Base-by-base conservation (phyloP, 1,140 invertebrate genomes). In the Drosophila cardini region DNA sequence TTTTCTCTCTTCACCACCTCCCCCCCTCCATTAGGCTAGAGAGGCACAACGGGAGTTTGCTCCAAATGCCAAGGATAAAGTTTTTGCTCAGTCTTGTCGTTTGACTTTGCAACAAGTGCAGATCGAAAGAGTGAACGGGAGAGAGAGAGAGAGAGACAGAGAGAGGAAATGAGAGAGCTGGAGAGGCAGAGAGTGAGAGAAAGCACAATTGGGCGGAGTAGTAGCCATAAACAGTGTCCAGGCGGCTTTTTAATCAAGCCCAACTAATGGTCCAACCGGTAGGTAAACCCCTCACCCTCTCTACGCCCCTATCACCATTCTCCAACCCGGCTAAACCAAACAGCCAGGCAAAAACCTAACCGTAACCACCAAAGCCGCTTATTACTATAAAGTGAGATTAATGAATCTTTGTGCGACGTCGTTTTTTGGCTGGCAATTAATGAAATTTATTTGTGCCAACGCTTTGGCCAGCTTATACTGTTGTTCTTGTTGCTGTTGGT, bases 321-420 rank as follows among this genome's bases (percentile, higher is more conserved):
- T 42, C 40, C 9, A 7, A 13, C 15, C 13, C 32, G 21, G 32
- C 30, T 32, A 10, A 48, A 8, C 46, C 46, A 56, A 13, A 32
- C 32, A 16, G 21, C 21, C 48, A 50, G 46, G 40, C 48, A 38
- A 62, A 71, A 75, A 65, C 52, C 80, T 53, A 86, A 83, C 64
- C 76, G 76, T 71, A 89, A 83, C 83, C 83, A 83, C 72, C 65
- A 90, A 81, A 89, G 86, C 85, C 82, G 85, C 85, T 89, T 89
- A 89, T 89, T 89, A 90, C 85, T 90, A 90, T 89, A 89, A 90
- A 89, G 85, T 90, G 78, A 90, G 87, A 89, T 89, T 89, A 89
- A 89, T 89, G 85, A 89, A 89, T 81, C 53, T 68, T 40, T 57
- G 42, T 42, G 55, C 56, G 63, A 53, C 60, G 45, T 70, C 78